Evolutionary conservation across 2,113 vertebrate species (phyloP), one percentile per base, ranked within the genome.

Genomic region (Entelurus aequoreus): DNA sequence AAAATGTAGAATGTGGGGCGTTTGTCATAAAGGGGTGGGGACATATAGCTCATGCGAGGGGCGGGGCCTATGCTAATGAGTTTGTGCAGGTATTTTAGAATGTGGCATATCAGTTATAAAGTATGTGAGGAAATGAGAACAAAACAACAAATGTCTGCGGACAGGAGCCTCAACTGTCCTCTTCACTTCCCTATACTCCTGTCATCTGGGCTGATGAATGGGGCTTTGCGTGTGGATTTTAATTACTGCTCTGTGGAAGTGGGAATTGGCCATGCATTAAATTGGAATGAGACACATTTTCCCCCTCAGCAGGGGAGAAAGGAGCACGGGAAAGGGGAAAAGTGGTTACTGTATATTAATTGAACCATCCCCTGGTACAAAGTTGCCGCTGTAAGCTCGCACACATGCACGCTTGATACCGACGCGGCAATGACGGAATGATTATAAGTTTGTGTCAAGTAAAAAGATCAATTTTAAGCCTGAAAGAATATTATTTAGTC

Each of bases 231-330:
- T 88, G 82, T 83, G 83, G 80, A 89, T 88, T 90, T 89, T 88
- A 89, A 90, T 90, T 90, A 89, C 86, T 79, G 80, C 80, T 81
- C 79, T 64, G 78, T 80, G 48, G 81, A 82, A 75, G 84, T 84
- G 84, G 84, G 85, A 88, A 83, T 88, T 87, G 87, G 82, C 87
- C 86, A 88, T 87, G 88, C 89, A 89, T 88, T 90, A 89, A 89
- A 90, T 89, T 88, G 85, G 87, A 90, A 88, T 88, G 87, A 88
- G 84, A 88, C 86, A 81, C 74, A 87, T 86, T 85, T 84, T 85
- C 76, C 65, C 73, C 79, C 82, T 79, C 87, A 82, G 83, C 83
- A 78, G 82, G 82, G 80, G 75, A 78, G 60, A 58, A 50, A 62
- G 72, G 58, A 74, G 69, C 69, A 65, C 61, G 68, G 77, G 72